phyloP scores from a whole-genome alignment of 2,888 invertebrate genomes.

The Drosophila heteroneura region DNA sequence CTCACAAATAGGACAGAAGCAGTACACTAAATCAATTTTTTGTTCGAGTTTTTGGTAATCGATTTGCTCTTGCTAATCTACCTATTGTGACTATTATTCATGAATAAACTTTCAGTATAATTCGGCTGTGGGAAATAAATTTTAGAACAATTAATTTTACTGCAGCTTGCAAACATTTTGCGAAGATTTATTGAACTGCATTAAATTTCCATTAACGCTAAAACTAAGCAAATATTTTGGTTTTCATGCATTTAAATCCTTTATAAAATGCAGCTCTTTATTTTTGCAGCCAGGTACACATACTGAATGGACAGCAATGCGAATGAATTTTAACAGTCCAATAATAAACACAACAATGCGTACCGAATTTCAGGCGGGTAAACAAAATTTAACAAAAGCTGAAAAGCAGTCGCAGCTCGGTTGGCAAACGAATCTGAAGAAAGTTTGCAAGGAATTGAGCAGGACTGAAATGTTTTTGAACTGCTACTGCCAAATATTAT shows the following conservation, averaged over 20 bases:
- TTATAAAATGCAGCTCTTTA: slow-evolving; percentile 6
- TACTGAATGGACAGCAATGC: slow-evolving; percentile 13
- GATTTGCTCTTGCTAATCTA: neutral
- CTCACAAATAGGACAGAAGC: neutral
- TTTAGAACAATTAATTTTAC: slow-evolving; percentile 48
- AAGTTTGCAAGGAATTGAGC: slow-evolving; percentile 40
- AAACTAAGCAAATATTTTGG: slow-evolving; percentile 62
- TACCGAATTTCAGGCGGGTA: slow-evolving; percentile 23
- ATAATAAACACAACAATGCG: slow-evolving; percentile 28
- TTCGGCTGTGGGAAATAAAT: slow-evolving; percentile 16
- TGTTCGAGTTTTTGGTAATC: neutral
- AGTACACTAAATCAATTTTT: neutral
- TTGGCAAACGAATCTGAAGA: slow-evolving; percentile 34
- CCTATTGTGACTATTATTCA: neutral
- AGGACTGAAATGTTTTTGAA: slow-evolving; percentile 25
- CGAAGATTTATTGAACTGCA: slow-evolving; percentile 75
- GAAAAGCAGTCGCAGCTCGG: slow-evolving; percentile 32
- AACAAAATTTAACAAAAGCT: slow-evolving; percentile 67
- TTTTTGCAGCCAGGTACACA: slow-evolving; percentile 18
- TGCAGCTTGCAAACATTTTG: slow-evolving; percentile 25
- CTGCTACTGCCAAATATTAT: slow-evolving; percentile 37
- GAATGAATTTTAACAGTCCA: slow-evolving; percentile 19
- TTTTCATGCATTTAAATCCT: slow-evolving; percentile 37
- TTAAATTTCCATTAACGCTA: slow-evolving; percentile 74
- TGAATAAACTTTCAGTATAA: neutral